Conservation (phyloP, 1,140 invertebrate genomes). For the Nephotettix cincticeps region DNA sequence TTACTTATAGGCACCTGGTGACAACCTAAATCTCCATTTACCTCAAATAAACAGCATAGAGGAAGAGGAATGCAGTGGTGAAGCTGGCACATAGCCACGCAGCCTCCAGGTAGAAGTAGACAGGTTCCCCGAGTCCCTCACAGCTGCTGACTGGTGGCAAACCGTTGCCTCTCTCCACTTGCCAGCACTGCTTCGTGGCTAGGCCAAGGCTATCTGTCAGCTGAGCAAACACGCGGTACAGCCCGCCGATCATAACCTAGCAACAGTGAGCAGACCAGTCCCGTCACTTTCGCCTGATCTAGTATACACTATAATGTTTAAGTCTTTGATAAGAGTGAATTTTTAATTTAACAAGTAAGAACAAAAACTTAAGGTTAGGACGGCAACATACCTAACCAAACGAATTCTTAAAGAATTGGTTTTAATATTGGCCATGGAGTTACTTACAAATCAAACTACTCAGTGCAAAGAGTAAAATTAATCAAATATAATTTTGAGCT, state of each 20-base stretch:
- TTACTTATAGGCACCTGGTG: conserved; percentile 11
- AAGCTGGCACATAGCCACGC: conserved; percentile 66
- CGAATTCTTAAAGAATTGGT: too few species aligned
- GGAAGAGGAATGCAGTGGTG: conserved; percentile 62
- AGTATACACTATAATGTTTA: too few species aligned
- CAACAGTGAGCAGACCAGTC: too few species aligned
- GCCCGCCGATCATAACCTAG: conserved; percentile 58
- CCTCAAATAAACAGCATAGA: conserved; percentile 59
- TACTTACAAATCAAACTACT: too few species aligned
- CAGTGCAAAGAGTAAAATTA: too few species aligned
- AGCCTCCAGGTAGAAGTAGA: conserved; percentile 72
- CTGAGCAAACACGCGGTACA: conserved; percentile 54
- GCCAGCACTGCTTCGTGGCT: conserved; percentile 56
- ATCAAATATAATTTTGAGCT: too few species aligned
- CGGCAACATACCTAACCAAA: too few species aligned
- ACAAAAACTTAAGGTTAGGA: too few species aligned
- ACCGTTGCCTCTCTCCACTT: conserved; percentile 62
- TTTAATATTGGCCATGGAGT: too few species aligned
- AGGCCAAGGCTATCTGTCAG: conserved; percentile 44
- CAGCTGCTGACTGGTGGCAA: conserved; percentile 69
- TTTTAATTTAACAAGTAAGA: too few species aligned
- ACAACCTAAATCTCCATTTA: conserved; percentile 30
- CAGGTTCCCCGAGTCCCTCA: conserved; percentile 71
- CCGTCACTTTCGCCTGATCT: too few species aligned
- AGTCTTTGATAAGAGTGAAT: too few species aligned